Evolutionary conservation across 2,888 invertebrate species (phyloP), one percentile per base, ranked within the genome.

Genomic region (Lepidocyrtinus sp.): DNA sequence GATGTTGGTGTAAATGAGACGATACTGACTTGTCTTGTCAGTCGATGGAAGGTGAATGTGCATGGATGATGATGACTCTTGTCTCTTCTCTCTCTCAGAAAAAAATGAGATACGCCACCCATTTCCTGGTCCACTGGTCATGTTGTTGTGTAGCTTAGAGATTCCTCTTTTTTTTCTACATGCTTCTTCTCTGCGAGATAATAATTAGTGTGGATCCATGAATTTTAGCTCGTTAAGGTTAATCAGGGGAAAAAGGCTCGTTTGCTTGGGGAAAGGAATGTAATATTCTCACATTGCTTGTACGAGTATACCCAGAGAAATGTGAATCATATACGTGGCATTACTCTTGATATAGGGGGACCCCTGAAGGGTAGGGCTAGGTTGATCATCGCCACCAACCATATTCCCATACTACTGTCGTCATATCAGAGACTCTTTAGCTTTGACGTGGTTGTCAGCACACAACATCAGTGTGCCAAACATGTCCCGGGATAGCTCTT

Each of bases 171-270:
- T 64, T 74, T 36, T 36, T 7, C 55, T 55, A 55, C 55, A 55
- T 46, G 73, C 22, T 21, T 69, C 72, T 77, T 61, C 36, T 81
- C 67, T 75, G 76, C 82, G 77, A 84, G 85, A 85, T 85, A 83
- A 85, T 86, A 85, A 86, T 85, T 86, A 85, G 86, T 82, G 84
- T 82, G 83, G 85, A 85, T 85, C 84, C 75, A 64, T 67, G 75
- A 67, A 75, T 80, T 85, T 85, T 84, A 85, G 84, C 85, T 86
- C 85, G 86, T 86, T 86, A 86, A 80, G 83, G 83, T 80, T 85
- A 86, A 86, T 86, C 85, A 86, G 75, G 17, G n/a, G 36, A 55
- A 55, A 55, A 55, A 55, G 75, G 50, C 80, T 75, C 50, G 67
- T n/a, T n/a, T n/a, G n/a, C n/a, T n/a, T n/a, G 55, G 55, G 55